Evolutionary conservation across 2,797 vertebrate genomes (phyloP).

Genomic region (Cryptoblepharus egeriae): DNA sequence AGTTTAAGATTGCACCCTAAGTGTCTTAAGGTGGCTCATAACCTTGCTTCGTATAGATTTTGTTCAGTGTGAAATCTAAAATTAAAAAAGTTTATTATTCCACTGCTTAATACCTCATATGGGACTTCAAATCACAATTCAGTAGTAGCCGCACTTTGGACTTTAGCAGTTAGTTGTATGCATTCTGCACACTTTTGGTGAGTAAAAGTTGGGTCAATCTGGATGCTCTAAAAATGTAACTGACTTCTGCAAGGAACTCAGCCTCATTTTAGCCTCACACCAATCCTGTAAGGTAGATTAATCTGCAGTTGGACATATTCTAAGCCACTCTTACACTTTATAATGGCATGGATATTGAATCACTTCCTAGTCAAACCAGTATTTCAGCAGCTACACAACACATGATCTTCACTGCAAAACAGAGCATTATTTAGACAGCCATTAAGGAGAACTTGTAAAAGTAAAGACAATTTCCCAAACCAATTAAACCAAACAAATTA

Average conservation of each 20-base stretch:
- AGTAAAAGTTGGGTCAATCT: background rate
- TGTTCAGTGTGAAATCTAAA: no score
- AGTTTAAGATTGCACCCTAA: no score
- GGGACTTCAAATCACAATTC: background rate
- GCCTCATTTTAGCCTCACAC: background rate
- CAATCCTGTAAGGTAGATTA: background rate
- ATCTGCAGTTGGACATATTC: background rate
- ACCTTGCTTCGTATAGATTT: no score
- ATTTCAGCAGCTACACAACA: background rate
- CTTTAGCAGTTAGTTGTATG: background rate
- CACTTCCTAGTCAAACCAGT: background rate
- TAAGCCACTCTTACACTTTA: background rate
- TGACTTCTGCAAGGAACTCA: background rate
- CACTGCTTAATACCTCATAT: background rate
- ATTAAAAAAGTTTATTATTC: background rate
- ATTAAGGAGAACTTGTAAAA: background rate
- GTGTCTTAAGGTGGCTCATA: no score
- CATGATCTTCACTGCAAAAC: background rate
- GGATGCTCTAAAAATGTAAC: background rate
- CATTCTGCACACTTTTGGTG: background rate
- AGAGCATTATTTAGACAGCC: background rate
- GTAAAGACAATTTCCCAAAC: no score
- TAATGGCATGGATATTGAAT: background rate
- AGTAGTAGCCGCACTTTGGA: background rate
- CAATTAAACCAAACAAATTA: background rate